Evolutionary conservation across 2,113 vertebrate genomes (phyloP), one percentile per base, ranked within the genome.

Genomic region (Rattus norvegicus): DNA sequence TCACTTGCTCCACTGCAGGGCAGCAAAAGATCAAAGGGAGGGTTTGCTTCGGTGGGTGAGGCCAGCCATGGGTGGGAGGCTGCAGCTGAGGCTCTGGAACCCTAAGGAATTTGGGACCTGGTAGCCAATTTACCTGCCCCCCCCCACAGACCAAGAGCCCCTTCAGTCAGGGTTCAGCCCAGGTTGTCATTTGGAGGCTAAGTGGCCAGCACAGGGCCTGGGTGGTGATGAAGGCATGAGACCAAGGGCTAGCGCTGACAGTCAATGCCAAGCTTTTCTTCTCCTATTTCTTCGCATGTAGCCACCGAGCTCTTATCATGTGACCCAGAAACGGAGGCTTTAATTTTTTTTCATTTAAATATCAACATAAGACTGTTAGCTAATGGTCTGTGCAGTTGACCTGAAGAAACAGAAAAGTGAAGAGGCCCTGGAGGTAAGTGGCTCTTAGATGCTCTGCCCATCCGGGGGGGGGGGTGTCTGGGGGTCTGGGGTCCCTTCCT

Each of bases 261-360:
- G 3, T 43, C 49, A 3, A 16, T 28, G 69, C 69, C 52, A 88
- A 39, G 39, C 14, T 54, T 49, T 47, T 59, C 36, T 43, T 16
- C 33, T 13, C 49, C 24, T 11, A 2, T 59, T 47, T 30, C 84
- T 75, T n/a, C 22, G 61, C 76, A 20, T 7, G 39, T 47, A 49
- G 49, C 52, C 52, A 26, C 49, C 2, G 14, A 14, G 47, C 22
- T 19, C 76, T 49, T 0, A 1, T 30, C 36, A 54, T 1, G 4
- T 49, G 67, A 56, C 47, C 33, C 17, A 30, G 9, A 39, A 43
- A 69, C 56, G 1, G 47, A 88, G 39, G 8, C 61, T 67, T 84
- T 52, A 11, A 76, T 86, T 69, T 24, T n/a, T 13, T 13, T 65
- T 69, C 52, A 28, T 73, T 33, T 87, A 76, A 86, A 61, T 14